Percentiles rank a stretch among this genome's conserved stretches.
These are phyloP conservation scores for Spodoptera litura DNA, from an alignment of 1,140 invertebrate species.

Conservation along the genomic window DNA sequence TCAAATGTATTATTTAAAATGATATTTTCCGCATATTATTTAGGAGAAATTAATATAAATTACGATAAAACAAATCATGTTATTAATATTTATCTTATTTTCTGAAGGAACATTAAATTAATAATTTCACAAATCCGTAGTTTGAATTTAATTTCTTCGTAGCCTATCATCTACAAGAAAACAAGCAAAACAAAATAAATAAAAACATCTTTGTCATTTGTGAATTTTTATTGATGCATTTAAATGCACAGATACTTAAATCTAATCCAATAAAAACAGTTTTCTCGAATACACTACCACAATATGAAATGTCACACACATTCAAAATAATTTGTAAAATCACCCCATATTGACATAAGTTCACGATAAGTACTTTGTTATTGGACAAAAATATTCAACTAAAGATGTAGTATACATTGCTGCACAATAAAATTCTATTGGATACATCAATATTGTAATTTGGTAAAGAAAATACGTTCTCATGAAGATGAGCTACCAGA, in stretches of 20 bases:
- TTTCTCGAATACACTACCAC: neutral
- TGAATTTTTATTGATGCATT: constrained; percentile 27
- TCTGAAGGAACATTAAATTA: too few relatives aligned
- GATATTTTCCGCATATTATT: neutral
- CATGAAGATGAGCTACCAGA: too few relatives aligned
- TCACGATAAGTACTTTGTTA: neutral
- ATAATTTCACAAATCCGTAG: too few relatives aligned
- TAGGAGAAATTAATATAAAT: neutral
- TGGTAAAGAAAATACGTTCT: too few relatives aligned
- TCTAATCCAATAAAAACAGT: constrained; percentile 27
- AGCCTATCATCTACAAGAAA: neutral
- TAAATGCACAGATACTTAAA: constrained; percentile 36
- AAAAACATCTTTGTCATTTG: neutral
- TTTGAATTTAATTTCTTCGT: neutral
- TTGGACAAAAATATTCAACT: neutral
- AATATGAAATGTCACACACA: constrained; percentile 22
- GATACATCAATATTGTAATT: too few relatives aligned
- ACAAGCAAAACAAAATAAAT: neutral
- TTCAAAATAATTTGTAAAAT: constrained; percentile 9
- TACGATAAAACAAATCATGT: too few relatives aligned
- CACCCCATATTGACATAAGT: constrained; percentile 10
- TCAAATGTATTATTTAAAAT: neutral
- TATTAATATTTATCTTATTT: too few relatives aligned
- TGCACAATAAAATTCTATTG: too few relatives aligned
- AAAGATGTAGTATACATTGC: neutral